phyloP scores from a whole-genome alignment of 92 coral and sea anemone species.

The Isaurus tuberculatus region DNA sequence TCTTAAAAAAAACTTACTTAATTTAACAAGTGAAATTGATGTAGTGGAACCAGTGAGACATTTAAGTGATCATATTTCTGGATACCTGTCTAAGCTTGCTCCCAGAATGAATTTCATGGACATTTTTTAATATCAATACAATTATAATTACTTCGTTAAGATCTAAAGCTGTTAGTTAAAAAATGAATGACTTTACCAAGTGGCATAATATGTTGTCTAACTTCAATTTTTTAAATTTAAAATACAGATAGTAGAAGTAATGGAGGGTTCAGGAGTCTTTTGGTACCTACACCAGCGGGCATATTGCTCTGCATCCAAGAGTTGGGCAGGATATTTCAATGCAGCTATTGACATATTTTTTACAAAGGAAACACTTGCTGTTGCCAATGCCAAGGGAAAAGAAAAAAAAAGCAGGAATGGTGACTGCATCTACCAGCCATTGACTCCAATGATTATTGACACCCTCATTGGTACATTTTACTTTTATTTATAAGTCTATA shows the following conservation, averaged over 20 bases:
- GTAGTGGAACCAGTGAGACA: too few species aligned
- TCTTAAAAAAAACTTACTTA: too few species aligned
- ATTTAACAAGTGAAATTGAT: too few species aligned
- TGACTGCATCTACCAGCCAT: slow-evolving; percentile 24
- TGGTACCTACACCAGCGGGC: slow-evolving; percentile 6
- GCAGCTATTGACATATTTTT: slow-evolving; percentile 12
- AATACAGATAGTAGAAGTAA: slow-evolving; percentile 9
- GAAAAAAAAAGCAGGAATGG: slow-evolving; percentile 10
- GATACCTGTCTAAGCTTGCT: too few species aligned
- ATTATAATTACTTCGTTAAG: too few species aligned
- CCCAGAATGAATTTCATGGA: too few species aligned
- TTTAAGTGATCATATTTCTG: too few species aligned
- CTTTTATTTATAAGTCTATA: slow-evolving; percentile 6
- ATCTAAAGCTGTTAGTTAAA: neutral
- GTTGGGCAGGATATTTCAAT: neutral
- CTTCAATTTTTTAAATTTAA: neutral
- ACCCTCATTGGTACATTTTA: neutral
- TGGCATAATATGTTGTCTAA: neutral
- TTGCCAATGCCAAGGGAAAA: slow-evolving; percentile 1
- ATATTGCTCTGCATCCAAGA: neutral
- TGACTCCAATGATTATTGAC: slow-evolving; percentile 5
- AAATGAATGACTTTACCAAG: neutral
- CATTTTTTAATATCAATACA: too few species aligned
- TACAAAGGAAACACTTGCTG: slow-evolving; percentile 1
- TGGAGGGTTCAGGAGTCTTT: slow-evolving; percentile 20